These are phyloP conservation scores for Patella depressa DNA, from an alignment of 2,888 invertebrate genomes.

Conservation along the genomic window DNA sequence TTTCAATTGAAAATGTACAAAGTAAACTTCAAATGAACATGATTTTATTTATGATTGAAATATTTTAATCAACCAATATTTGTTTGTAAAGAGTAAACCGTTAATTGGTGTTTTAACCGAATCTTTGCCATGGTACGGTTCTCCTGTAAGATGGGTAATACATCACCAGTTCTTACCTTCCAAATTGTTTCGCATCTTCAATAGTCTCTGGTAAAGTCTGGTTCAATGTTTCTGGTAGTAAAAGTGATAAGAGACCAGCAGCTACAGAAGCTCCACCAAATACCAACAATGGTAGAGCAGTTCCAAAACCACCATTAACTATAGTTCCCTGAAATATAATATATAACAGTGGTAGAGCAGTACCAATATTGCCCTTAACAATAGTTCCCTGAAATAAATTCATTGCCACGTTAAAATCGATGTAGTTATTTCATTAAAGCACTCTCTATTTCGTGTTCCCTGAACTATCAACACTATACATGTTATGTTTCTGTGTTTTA, in stretches of 20 bases:
- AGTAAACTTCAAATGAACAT: no score
- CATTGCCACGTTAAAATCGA: conserved; percentile 4
- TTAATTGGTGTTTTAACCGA: no score
- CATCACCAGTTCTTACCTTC: conserved; percentile 22
- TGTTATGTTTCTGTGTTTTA: no score
- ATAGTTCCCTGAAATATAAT: conserved; percentile 2
- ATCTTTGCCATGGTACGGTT: no score
- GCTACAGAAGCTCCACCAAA: conserved; percentile 81
- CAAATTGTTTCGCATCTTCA: conserved; percentile 34
- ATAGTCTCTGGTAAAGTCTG: conserved; percentile 79
- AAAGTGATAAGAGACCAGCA: conserved; percentile 78
- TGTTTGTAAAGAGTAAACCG: no score
- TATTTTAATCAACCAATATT: no score
- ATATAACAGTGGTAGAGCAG: no score
- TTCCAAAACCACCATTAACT: conserved; percentile 26
- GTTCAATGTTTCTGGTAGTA: conserved; percentile 85
- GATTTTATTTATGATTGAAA: no score
- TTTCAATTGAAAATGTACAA: no score
- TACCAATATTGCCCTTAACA: conserved; percentile 19
- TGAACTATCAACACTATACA: no score
- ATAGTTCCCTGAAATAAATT: not conserved
- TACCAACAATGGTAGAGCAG: conserved; percentile 76
- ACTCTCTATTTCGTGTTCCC: not conserved
- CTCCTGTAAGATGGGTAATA: no score
- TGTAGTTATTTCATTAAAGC: conserved; percentile 22